A percentile compares a stretch with the other conserved stretches of the same genome.
Conservation (phyloP, 2,888 invertebrate species). For the Nomada ferruginata region DNA sequence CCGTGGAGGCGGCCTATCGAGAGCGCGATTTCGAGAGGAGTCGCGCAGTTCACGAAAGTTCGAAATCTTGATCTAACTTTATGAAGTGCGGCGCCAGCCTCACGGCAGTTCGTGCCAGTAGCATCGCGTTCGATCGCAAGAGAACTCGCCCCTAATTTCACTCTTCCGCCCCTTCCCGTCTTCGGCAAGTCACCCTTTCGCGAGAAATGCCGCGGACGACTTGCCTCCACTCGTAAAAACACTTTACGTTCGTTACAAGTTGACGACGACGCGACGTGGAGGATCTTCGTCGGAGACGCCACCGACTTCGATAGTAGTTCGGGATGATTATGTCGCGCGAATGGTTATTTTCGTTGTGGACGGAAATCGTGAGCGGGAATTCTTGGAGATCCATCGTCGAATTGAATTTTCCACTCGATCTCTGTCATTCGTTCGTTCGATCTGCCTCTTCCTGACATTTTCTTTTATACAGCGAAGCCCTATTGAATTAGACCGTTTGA, state of each 20-base stretch:
- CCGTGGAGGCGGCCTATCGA: constrained; percentile 60
- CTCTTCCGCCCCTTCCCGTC: background rate
- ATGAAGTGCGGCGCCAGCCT: constrained; percentile 69
- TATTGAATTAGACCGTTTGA: no score
- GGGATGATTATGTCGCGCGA: constrained; percentile 10
- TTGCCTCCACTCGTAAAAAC: constrained; percentile 47
- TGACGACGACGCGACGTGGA: constrained; percentile 18
- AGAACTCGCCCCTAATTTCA: constrained; percentile 63
- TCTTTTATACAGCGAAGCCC: no score
- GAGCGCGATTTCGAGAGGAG: constrained; percentile 52
- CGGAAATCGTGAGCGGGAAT: background rate
- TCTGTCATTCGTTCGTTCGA: no score
- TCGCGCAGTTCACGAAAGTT: constrained; percentile 65
- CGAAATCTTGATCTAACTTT: constrained; percentile 76
- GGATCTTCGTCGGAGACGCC: constrained; percentile 29
- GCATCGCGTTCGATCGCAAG: constrained; percentile 50
- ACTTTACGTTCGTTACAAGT: constrained; percentile 49
- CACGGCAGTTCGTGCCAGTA: constrained; percentile 60
- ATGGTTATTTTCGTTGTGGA: background rate
- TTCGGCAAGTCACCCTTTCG: background rate
- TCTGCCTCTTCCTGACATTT: no score
- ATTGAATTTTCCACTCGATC: background rate
- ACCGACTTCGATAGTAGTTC: constrained; percentile 18
- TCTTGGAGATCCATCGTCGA: background rate
- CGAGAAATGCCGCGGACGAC: constrained; percentile 39